Evolutionary conservation across 2,113 vertebrate genomes (phyloP), one percentile per base, ranked within the genome.

Genomic region (Nibea albiflora): DNA sequence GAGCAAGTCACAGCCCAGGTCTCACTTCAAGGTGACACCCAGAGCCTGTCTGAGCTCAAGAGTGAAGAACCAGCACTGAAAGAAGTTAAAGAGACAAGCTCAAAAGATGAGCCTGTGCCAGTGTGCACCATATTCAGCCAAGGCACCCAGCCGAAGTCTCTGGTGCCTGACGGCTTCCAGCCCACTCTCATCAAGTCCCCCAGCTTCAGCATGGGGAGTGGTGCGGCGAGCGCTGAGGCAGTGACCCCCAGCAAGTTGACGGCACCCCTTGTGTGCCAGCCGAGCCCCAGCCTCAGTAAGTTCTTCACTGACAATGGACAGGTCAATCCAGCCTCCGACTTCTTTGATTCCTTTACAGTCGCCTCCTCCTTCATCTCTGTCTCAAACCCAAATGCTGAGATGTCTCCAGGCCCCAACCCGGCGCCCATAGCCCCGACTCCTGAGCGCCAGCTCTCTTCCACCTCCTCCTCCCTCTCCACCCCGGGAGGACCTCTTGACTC

Each of bases 61-160:
- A 70, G 69, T 9, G 90, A 85, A 11, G 74, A 91, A 0, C 35
- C 85, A 0, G 80, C 65, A 5, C n/a, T 73, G 2, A 64, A 78
- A 14, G 53, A 78, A 1, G 3, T 62, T 42, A 95, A 35, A 57
- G 69, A 52, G 0, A 60, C 66, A 10, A n/a, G 64, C 64, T 80
- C 94, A 1, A 92, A 93, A 49, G 89, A 94, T 0, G 95, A 96
- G 26, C 81, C 95, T 1, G 91, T 99, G 63, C 97, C 97, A 0
- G 95, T 99, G 76, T 99, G 98, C 87, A 99, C 97, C 20, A 98
- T 99, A 83, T 99, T 99, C 87, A 99, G 96, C 92, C 97, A 98
- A 61, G 86, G 90, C 11, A 93, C 65, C 56, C 94, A 82, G 12
- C 76, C 87, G 0, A 93, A 92, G 88, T 75, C 93, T 12, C 93